phyloP scores from a whole-genome alignment of 1,140 invertebrate genomes.

The Archegozetes longisetosus region DNA sequence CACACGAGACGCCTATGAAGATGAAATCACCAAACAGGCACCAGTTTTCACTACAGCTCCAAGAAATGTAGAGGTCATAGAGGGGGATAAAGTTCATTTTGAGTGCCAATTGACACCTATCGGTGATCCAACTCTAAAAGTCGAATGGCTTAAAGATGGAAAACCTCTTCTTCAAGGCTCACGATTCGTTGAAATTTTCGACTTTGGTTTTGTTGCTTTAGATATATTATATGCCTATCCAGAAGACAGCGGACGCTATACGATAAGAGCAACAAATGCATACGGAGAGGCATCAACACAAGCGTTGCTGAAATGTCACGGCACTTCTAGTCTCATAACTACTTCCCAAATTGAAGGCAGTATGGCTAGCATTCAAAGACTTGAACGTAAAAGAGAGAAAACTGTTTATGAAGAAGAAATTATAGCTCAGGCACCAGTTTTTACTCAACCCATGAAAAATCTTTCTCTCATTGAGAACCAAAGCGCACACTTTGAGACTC shows the following conservation, averaged over 20 bases:
- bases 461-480: conserved; percentile 87
- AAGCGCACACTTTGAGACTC: conserved; percentile 85
- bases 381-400: conserved; percentile 14
- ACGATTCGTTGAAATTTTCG: conserved; percentile 81
- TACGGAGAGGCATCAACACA: background rate
- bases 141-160: conserved; percentile 86
- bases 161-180: conserved; percentile 67
- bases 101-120: conserved; percentile 94
- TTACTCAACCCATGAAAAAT: conserved; percentile 74
- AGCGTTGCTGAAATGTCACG: background rate
- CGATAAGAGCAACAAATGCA: conserved; percentile 11
- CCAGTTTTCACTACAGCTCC: conserved; percentile 69
- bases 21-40: conserved; percentile 60
- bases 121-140: conserved; percentile 78
- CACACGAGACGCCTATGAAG: conserved; percentile 61
- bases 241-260: conserved; percentile 79
- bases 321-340: conserved; percentile 10
- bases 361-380: conserved; percentile 18
- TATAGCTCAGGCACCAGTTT: conserved; percentile 70
- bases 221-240: conserved; percentile 79
- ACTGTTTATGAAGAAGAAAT: conserved; percentile 48
- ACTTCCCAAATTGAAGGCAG: conserved; percentile 16
- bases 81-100: conserved; percentile 88
- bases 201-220: conserved; percentile 84
- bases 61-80: conserved; percentile 59